Percentiles rank a stretch among this genome's conserved stretches.
phyloP scores from a whole-genome alignment of 2,888 invertebrate genomes.

The Schizotus pectinicornis region DNA sequence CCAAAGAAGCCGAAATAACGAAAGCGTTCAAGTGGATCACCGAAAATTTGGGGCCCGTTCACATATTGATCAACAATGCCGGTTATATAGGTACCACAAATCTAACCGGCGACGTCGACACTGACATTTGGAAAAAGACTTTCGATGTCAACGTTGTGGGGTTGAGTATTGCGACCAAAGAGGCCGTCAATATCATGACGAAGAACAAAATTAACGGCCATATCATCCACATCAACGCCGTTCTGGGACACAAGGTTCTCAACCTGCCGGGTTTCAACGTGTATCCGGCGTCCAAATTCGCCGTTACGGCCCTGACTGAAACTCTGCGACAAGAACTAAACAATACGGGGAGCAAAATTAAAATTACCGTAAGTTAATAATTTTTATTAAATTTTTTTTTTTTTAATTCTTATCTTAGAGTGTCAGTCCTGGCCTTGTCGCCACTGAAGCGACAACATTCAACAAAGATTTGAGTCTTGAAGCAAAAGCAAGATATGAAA shows the following conservation, averaged over 20 bases:
- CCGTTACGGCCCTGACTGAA: constrained; percentile 27
- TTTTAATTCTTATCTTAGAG: no score
- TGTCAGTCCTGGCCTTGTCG: no score
- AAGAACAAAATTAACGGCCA: constrained; percentile 27
- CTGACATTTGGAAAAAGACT: constrained; percentile 33
- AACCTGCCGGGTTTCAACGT: constrained; percentile 16
- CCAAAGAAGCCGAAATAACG: constrained; percentile 35
- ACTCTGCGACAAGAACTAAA: constrained; percentile 26
- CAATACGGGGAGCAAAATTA: constrained; percentile 22
- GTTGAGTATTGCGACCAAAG: constrained; percentile 24
- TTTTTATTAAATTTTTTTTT: no score
- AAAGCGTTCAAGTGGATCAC: constrained; percentile 33
- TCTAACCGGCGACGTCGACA: constrained; percentile 32
- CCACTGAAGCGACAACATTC: no score
- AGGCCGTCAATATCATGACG: constrained; percentile 29
- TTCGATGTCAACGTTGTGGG: constrained; percentile 19
- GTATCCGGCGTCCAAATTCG: constrained; percentile 24
- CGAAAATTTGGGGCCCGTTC: constrained; percentile 35
- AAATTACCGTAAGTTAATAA: constrained; percentile 25
- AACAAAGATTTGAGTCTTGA: no score
- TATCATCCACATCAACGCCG: constrained; percentile 31
- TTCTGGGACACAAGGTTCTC: constrained; percentile 23
- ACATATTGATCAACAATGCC: constrained; percentile 41
- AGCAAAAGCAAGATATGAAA: no score
- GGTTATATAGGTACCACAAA: constrained; percentile 23